Evolutionary conservation across 2,113 vertebrate genomes (phyloP).

Genomic region (Lasiurus borealis): DNA sequence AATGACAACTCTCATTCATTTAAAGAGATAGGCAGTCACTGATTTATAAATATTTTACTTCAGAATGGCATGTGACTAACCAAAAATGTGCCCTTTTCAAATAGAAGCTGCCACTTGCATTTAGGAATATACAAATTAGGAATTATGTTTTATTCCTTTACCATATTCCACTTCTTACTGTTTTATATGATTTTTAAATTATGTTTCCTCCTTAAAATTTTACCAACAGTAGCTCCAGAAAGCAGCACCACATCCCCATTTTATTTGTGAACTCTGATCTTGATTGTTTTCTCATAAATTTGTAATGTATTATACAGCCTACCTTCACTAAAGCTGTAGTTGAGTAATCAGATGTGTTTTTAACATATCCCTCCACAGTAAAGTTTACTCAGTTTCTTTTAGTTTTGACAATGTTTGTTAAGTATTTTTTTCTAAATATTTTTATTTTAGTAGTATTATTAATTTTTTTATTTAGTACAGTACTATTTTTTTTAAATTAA

Average conservation of each 20-base stretch:
- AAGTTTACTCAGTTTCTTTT: conserved; percentile 17
- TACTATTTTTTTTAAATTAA: too few relatives aligned
- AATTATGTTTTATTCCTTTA: conserved; percentile 19
- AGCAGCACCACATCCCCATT: not conserved
- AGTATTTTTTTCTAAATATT: not conserved
- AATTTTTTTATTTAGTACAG: not conserved
- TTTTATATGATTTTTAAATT: conserved; percentile 26
- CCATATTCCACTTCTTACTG: not conserved
- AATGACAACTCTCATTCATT: not conserved
- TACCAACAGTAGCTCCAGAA: not conserved
- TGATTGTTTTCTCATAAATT: not conserved
- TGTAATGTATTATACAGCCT: not conserved
- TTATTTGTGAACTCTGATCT: not conserved
- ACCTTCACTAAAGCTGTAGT: not conserved
- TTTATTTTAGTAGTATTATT: not conserved
- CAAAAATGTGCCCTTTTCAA: not conserved
- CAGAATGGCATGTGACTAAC: conserved; percentile 16
- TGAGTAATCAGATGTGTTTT: not conserved
- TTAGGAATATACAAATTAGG: conserved; percentile 30
- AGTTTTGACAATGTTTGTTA: not conserved
- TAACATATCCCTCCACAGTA: not conserved
- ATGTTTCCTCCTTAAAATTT: not conserved
- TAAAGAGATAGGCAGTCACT: not conserved
- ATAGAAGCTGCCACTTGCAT: not conserved
- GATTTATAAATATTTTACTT: conserved; percentile 21